A percentile compares a stretch with the other conserved stretches of the same genome.
These are phyloP conservation scores for Elaphurus davidianus DNA, from an alignment of 2,113 vertebrate species.

Conservation along the genomic window DNA sequence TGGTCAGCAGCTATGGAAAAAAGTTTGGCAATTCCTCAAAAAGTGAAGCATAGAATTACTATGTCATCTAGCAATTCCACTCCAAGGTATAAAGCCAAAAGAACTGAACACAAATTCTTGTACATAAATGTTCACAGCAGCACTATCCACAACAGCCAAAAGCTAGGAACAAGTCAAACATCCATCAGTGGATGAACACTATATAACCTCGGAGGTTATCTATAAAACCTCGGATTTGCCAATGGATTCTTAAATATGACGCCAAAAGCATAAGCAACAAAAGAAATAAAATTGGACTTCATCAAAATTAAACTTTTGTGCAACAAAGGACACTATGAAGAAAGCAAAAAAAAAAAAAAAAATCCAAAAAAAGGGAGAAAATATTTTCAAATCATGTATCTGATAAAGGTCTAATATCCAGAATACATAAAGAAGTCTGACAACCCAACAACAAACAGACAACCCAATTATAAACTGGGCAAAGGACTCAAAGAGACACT, in stretches of 20 bases:
- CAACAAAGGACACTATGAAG: not conserved
- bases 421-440: not conserved
- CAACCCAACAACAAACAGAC: slow-evolving; percentile 19
- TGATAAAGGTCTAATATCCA: not conserved
- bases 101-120: not conserved
- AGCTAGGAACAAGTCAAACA: not conserved
- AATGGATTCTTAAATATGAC: not conserved
- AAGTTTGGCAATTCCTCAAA: not conserved
- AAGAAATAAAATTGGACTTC: not conserved
- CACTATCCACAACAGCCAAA: not conserved
- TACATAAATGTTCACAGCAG: not conserved
- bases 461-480: not conserved
- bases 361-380: not conserved
- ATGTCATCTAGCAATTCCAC: not conserved
- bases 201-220: not conserved
- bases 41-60: not conserved
- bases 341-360: not conserved
- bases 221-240: not conserved
- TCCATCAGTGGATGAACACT: not conserved
- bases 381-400: not conserved
- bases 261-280: not conserved
- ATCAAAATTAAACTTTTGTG: not conserved
- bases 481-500: not conserved
- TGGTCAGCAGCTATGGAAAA: not conserved
- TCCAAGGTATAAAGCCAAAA: not conserved